Evolutionary conservation across 2,113 vertebrate species (phyloP).

Genomic region (Eurypyga helias): DNA sequence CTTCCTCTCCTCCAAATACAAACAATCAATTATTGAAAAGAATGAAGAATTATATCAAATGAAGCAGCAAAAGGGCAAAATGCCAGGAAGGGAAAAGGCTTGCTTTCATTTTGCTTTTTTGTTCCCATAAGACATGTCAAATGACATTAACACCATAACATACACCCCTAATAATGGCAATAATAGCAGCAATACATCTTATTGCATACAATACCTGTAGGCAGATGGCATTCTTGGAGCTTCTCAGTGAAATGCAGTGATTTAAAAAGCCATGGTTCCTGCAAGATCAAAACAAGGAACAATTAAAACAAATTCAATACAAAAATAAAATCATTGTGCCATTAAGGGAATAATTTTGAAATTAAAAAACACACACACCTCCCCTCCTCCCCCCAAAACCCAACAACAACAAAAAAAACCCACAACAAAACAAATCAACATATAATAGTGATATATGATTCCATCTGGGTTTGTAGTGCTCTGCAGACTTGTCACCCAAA

Average conservation of each 20-base stretch:
- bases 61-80: neutral
- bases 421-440: too few relatives aligned
- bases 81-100: neutral
- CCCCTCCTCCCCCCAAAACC: too few relatives aligned
- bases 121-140: constrained; percentile 20
- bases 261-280: constrained; percentile 27
- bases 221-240: neutral
- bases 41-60: neutral
- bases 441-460: neutral
- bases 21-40: neutral
- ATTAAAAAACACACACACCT: neutral
- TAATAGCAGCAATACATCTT: neutral
- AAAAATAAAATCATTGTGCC: constrained; percentile 27
- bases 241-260: neutral
- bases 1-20: neutral
- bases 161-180: constrained; percentile 20
- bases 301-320: neutral
- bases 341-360: neutral
- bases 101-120: constrained; percentile 26
- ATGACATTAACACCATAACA: neutral
- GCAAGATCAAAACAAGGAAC: neutral
- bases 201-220: neutral
- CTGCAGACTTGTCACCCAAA: neutral
- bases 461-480: neutral
- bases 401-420: too few relatives aligned